phyloP scores from a whole-genome alignment of 1,140 invertebrate genomes.

The Euborellia annulipes region DNA sequence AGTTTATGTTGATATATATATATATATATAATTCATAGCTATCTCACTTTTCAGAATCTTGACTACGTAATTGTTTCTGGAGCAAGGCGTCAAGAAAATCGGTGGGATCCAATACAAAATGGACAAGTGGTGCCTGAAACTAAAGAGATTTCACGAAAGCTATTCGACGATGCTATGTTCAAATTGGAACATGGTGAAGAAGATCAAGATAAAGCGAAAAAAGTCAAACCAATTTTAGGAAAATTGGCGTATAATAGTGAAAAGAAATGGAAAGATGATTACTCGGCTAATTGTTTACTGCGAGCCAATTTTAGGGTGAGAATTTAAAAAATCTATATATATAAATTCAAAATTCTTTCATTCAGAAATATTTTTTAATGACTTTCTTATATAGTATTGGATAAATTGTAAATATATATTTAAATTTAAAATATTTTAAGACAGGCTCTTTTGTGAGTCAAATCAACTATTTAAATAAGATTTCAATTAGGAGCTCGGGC shows the following conservation, averaged over 20 bases:
- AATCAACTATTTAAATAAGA: too few species aligned
- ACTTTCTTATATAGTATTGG: too few species aligned
- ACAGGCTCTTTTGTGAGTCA: too few species aligned
- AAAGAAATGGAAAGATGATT: conserved; percentile 74
- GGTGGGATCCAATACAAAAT: conserved; percentile 95
- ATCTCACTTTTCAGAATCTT: conserved; percentile 59
- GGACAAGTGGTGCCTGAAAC: conserved; percentile 85
- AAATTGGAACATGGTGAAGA: conserved; percentile 80
- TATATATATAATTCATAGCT: background rate
- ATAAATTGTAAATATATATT: too few species aligned
- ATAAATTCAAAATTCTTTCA: too few species aligned
- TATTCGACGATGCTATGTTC: conserved; percentile 93
- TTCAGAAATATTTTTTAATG: too few species aligned
- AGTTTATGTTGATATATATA: conserved; percentile 4
- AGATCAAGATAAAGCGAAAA: conserved; percentile 57
- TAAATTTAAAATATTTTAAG: too few species aligned
- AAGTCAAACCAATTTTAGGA: conserved; percentile 50
- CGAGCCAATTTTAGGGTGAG: conserved; percentile 70
- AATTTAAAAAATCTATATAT: too few species aligned
- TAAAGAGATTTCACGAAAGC: conserved; percentile 68
- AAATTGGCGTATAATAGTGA: conserved; percentile 63
- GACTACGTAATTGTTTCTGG: conserved; percentile 94
- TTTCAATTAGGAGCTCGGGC: too few species aligned
- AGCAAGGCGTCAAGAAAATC: conserved; percentile 87
- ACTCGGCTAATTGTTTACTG: conserved; percentile 67